These are phyloP conservation scores for Reinhardtius hippoglossoides DNA, from an alignment of 2,113 vertebrate species.

Conservation along the genomic window DNA sequence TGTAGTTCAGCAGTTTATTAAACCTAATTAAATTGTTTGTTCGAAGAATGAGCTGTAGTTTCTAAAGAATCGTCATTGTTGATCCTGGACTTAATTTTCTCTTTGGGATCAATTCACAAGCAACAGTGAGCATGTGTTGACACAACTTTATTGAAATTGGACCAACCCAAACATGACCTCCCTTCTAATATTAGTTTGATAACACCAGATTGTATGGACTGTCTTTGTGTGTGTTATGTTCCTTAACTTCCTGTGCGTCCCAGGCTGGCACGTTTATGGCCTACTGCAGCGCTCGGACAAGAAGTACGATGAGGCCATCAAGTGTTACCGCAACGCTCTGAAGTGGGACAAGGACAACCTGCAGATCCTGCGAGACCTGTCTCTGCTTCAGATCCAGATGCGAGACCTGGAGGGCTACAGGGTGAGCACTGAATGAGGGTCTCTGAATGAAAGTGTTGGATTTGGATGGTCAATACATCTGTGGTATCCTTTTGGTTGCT, in stretches of 20 bases:
- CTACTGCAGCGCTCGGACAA: slow-evolving; percentile 97
- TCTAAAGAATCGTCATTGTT: not conserved
- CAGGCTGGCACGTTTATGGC: slow-evolving; percentile 98
- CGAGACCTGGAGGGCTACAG: slow-evolving; percentile 97
- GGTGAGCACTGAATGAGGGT: slow-evolving; percentile 80
- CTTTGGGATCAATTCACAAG: not conserved
- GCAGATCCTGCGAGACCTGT: slow-evolving; percentile 96
- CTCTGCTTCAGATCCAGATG: slow-evolving; percentile 98
- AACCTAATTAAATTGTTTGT: not conserved
- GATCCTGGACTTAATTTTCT: too few relatives aligned
- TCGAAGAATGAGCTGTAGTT: not conserved
- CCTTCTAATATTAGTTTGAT: not conserved
- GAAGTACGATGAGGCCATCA: slow-evolving; percentile 98
- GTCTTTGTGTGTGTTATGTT: slow-evolving; percentile 1
- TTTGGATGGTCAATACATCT: not conserved
- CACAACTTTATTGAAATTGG: not conserved
- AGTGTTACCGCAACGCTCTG: slow-evolving; percentile 97
- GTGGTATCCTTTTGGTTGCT: not conserved
- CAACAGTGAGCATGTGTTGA: not conserved
- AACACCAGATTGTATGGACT: not conserved
- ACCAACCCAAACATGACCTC: not conserved
- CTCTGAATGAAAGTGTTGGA: slow-evolving; percentile 73
- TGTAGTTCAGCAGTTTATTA: not conserved
- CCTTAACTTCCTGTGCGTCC: slow-evolving; percentile 84
- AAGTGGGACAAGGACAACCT: slow-evolving; percentile 99